A percentile compares a stretch with the other conserved stretches of the same genome.
Evolutionary conservation across 2,113 vertebrate genomes (phyloP).

Genomic region (Hydrochoerus hydrochaeris): DNA sequence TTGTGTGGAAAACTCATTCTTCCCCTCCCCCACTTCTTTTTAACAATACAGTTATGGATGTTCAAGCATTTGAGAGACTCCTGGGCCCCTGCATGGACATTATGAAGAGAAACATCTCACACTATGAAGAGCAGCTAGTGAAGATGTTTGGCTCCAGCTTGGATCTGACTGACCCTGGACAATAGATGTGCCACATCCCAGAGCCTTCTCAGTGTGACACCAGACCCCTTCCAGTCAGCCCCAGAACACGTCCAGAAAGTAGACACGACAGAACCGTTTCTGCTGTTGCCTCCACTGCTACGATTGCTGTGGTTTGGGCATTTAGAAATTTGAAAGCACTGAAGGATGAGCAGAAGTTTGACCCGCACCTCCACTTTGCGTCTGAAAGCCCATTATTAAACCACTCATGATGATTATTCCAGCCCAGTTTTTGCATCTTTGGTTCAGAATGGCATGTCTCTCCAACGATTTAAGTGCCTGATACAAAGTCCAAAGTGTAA

Average conservation of each 20-base stretch:
- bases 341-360: slow-evolving; percentile 83
- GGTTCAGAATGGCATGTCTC: slow-evolving; percentile 88
- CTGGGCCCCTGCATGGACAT: slow-evolving; percentile 99
- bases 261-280: slow-evolving; percentile 84
- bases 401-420: slow-evolving; percentile 84
- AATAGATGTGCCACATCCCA: slow-evolving; percentile 86
- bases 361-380: slow-evolving; percentile 87
- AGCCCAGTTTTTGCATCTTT: slow-evolving; percentile 86
- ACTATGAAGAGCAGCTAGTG: slow-evolving; percentile 99
- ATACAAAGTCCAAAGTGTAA: slow-evolving; percentile 86
- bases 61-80: slow-evolving; percentile 98
- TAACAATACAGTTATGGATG: slow-evolving; percentile 94
- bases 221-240: slow-evolving; percentile 87
- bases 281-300: slow-evolving; percentile 86
- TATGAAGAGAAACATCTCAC: slow-evolving; percentile 99
- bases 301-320: slow-evolving; percentile 87
- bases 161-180: slow-evolving; percentile 93
- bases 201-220: slow-evolving; percentile 87
- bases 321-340: slow-evolving; percentile 87
- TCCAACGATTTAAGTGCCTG: slow-evolving; percentile 90
- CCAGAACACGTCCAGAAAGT: slow-evolving; percentile 86
- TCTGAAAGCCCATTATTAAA: slow-evolving; percentile 88
- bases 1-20: slow-evolving; percentile 1
- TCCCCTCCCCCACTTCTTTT: slow-evolving; percentile 60
- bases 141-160: slow-evolving; percentile 98